Evolutionary conservation across 2,113 vertebrate species (phyloP).

Genomic region (Leucoraja erinaceus): DNA sequence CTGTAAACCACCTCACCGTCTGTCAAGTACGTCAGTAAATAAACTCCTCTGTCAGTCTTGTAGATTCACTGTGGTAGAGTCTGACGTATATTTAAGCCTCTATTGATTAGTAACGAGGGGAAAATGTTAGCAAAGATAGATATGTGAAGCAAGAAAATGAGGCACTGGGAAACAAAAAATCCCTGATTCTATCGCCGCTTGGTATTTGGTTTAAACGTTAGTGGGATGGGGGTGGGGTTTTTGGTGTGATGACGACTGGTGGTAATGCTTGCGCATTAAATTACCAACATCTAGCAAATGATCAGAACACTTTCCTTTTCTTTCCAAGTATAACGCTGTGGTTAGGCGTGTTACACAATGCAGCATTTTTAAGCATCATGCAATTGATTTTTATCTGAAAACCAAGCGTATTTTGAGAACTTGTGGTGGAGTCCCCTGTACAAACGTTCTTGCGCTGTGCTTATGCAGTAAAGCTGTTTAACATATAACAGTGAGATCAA

Average conservation of each 20-base stretch:
- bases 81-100: not conserved
- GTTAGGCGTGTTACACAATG: no score
- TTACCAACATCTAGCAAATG: not conserved
- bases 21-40: not conserved
- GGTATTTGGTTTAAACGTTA: not conserved
- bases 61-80: not conserved
- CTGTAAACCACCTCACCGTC: not conserved
- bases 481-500: no score
- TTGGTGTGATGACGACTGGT: not conserved
- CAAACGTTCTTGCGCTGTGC: no score
- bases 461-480: no score
- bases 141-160: not conserved
- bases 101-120: not conserved
- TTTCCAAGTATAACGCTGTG: not conserved
- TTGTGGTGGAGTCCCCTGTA: no score
- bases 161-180: not conserved
- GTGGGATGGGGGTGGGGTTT: not conserved
- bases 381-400: no score
- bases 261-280: not conserved
- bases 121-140: not conserved
- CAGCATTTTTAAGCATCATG: no score
- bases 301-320: not conserved
- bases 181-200: not conserved
- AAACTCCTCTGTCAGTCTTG: not conserved
- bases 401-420: no score